Evolutionary conservation across 1,140 invertebrate species (phyloP), one percentile per base, ranked within the genome.

Genomic region (Zaprionus camerounensis): DNA sequence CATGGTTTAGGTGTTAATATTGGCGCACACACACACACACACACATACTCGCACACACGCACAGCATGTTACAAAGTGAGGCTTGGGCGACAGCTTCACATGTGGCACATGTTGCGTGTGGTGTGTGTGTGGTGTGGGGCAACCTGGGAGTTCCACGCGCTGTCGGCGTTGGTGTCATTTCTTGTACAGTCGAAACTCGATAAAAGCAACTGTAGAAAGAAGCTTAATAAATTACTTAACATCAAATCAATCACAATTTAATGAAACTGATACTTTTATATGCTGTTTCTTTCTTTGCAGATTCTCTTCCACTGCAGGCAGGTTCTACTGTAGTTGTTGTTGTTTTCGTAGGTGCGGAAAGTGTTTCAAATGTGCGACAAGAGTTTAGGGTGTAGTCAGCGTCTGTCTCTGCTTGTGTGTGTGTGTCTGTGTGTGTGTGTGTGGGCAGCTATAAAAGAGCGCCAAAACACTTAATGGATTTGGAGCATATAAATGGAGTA

Each of bases 401-500:
- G 31, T 67, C 38, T 34, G 13, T 34, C 15, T 26, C 0, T 63
- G 38, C 55, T 71, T 41, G 28, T 44, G 11, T 38, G 3, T 66
- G 28, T 76, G 36, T 49, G 62, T 66, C 5, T 38, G 5, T 66
- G 28, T 76, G 36, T 72, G 36, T 49, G 62, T 66, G 83, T 82
- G 83, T 86, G 80, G 82, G 82, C 68, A 71, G 82, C 71, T 81
- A 84, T 85, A 85, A 84, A 84, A 85, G 38, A 85, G 82, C 82
- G 82, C 68, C 78, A 64, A 85, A 71, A 76, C 84, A 90, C 85
- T 88, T 91, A 90, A 90, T 90, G 85, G 82, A 90, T 90, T 91
- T 90, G 85, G 85, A 90, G 85, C 85, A 81, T 69, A 79, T 85
- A 82, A 84, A 90, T 85, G 81, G 84, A 88, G 75, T 79, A 81